Conservation (phyloP, 1,140 invertebrate genomes). For the Diachasma alloeum region DNA sequence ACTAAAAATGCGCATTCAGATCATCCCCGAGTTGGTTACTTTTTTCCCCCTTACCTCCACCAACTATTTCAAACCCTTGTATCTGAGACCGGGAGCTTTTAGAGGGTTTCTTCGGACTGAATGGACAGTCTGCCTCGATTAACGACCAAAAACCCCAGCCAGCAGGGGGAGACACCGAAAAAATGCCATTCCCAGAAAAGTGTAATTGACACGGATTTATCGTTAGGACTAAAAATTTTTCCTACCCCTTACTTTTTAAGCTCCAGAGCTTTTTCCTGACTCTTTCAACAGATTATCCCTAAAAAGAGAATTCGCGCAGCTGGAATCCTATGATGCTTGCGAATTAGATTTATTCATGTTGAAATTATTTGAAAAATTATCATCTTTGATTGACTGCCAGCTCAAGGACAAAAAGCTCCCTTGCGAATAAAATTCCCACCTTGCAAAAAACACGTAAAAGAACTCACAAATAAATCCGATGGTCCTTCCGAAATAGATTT, state of each 20-base stretch:
- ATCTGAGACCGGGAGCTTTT: constrained; percentile 26
- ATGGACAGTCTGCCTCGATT: constrained; percentile 40
- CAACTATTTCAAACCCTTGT: neutral
- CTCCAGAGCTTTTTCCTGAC: neutral
- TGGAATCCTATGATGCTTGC: too few species aligned
- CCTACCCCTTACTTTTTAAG: constrained; percentile 28
- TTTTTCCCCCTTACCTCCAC: neutral
- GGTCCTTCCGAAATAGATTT: too few species aligned
- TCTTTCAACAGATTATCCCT: neutral
- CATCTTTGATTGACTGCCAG: too few species aligned
- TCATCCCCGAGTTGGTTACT: constrained; percentile 48
- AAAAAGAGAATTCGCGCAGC: neutral
- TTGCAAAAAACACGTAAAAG: too few species aligned
- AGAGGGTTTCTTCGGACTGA: constrained; percentile 45
- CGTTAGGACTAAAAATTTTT: constrained; percentile 38
- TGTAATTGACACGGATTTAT: constrained; percentile 59
- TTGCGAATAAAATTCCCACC: too few species aligned
- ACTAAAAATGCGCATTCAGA: constrained; percentile 64
- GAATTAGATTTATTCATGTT: too few species aligned
- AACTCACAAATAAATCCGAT: too few species aligned
- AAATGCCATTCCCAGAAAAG: constrained; percentile 42
- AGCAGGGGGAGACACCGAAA: constrained; percentile 15
- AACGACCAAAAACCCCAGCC: constrained; percentile 7
- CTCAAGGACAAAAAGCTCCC: too few species aligned
- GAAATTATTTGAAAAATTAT: too few species aligned